phyloP scores from a whole-genome alignment of 1,140 invertebrate genomes.

The Polypedilum pembai region DNA sequence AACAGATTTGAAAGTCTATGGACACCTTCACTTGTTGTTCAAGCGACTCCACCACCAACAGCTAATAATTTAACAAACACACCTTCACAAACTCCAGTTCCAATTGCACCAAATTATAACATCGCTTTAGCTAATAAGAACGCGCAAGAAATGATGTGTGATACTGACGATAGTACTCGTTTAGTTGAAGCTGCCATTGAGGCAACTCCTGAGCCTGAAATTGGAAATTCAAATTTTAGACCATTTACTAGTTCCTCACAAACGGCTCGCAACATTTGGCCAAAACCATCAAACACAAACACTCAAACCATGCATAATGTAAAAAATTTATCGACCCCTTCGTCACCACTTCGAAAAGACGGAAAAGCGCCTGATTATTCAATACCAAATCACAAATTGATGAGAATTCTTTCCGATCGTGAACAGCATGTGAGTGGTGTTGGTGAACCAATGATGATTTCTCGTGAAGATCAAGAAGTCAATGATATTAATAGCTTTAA shows the following conservation, averaged over 20 bases:
- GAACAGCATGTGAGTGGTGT: not conserved
- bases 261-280: constrained; percentile 55
- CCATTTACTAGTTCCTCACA: constrained; percentile 49
- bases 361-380: constrained; percentile 31
- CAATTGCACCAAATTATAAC: constrained; percentile 31
- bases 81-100: constrained; percentile 33
- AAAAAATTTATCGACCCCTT: constrained; percentile 46
- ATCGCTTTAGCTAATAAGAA: constrained; percentile 22
- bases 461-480: constrained; percentile 17
- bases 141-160: constrained; percentile 35
- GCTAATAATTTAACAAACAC: not conserved
- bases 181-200: constrained; percentile 69
- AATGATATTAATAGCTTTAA: constrained; percentile 29
- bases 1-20: constrained; percentile 32
- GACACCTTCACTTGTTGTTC: constrained; percentile 40
- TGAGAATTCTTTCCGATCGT: constrained; percentile 1
- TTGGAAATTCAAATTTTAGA: constrained; percentile 38
- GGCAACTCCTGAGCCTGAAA: constrained; percentile 67
- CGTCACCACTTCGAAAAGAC: constrained; percentile 60
- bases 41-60: constrained; percentile 38
- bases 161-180: constrained; percentile 56
- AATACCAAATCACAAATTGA: constrained; percentile 28
- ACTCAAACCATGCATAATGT: constrained; percentile 43
- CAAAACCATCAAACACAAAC: constrained; percentile 33
- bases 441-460: not conserved